Evolutionary conservation across 2,797 vertebrate genomes (phyloP), one percentile per base, ranked within the genome.

Genomic region (Microhierax caerulescens): DNA sequence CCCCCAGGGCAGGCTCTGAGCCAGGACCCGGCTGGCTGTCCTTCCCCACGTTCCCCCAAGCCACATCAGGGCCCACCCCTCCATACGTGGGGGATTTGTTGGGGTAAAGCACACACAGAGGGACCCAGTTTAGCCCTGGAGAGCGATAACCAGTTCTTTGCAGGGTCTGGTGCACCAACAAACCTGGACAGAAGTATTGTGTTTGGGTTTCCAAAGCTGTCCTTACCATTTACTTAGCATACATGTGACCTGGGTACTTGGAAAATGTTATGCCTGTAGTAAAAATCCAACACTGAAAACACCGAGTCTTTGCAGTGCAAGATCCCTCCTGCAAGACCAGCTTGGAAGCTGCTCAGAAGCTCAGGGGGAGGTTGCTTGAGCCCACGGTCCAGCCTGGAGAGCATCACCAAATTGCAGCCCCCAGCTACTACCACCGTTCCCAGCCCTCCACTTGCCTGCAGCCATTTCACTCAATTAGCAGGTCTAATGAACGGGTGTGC

Each of bases 131-230:
- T 21, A 43, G 21, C 61, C 23, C 53, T 3, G 1, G 54, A 23
- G 45, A 80, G 14, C 2, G 1, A 23, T 2, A 39, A 19, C 21
- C 72, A 28, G 22, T 72, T 28, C 76, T 37, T 51, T 8, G 23
- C 37, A 23, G 59, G 41, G 39, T 2, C 51, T 24, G 36, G 8
- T 9, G 48, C 17, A 2, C 47, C 8, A 12, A 19, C 7, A 11
- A 25, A 34, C 0, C 36, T 0, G 0, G 27, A 8, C 65, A 81
- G 65, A 57, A 85, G 13, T 0, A 27, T 0, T 1, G 21, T 32
- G 50, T 53, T 75, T 88, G 68, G 34, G 11, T 75, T 92, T 69
- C 63, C 86, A 86, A 41, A 53, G 47, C 37, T 9, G 17, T 10
- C 72, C 74, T 36, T 83, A 78, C 72, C 75, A 36, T 80, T 95